Evolutionary conservation across 2,888 invertebrate genomes (phyloP), one percentile per base, ranked within the genome.

Genomic region (Parnassius orleans): DNA sequence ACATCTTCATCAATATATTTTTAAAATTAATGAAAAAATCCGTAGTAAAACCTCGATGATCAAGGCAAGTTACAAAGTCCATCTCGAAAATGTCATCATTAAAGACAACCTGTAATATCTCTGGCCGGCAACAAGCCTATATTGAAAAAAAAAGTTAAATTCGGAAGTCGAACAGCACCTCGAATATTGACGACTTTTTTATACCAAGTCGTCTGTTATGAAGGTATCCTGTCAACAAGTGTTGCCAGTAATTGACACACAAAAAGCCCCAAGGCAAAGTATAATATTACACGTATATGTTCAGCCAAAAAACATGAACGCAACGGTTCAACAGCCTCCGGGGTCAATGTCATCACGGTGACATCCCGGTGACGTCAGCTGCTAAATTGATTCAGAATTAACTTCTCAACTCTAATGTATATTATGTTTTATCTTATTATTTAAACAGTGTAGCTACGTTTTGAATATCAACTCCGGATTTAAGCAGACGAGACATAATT

Each of bases 281-380:
- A 63, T 63, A 54, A 51, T 9, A 53, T 65, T 59, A 63, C 63
- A 65, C 62, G 58, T 61, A 60, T 59, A 14, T 54, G 44, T 56
- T 59, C 15, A 57, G 53, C 53, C 51, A 19, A 63, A 60, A 65
- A 63, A 61, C 55, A 52, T 55, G 59, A 56, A 53, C 51, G 55
- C 33, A 42, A 47, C 64, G 65, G 74, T 72, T 75, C 75, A 74
- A 74, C 71, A 74, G 69, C 74, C 74, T 69, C 68, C 50, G 69
- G 61, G 75, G 75, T 75, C 74, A 75, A 71, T 70, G 74, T 73
- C 74, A 66, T 62, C 64, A 61, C 53, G 56, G 53, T 68, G 66
- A 68, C 66, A 65, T 59, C 56, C 55, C 53, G 64, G 48, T 68
- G 66, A 68, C 65, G 68, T 68, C 65, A 65, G 14, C 51, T 15